A percentile compares a stretch with the other conserved stretches of the same genome.
phyloP scores from a whole-genome alignment of 2,797 vertebrate genomes.

The Amblyopsis hoosieri region DNA sequence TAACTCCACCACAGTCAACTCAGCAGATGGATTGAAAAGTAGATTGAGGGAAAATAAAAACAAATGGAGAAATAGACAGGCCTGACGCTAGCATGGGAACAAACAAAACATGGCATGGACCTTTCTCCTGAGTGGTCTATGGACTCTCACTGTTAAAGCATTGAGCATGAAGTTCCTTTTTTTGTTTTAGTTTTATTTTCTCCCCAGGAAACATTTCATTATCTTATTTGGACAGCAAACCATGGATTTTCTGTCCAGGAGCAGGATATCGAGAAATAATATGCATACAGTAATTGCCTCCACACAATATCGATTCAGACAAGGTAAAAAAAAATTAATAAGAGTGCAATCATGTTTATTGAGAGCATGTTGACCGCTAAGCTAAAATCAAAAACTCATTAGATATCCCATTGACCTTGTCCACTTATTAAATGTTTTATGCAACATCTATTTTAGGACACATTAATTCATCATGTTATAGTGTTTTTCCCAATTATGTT shows the following conservation, averaged over 20 bases:
- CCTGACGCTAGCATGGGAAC: slow-evolving; percentile 39
- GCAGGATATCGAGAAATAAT: slow-evolving; percentile 74
- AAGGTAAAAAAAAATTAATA: slow-evolving; percentile 65
- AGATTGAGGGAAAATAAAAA: slow-evolving; percentile 51
- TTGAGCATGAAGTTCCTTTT: slow-evolving; percentile 14
- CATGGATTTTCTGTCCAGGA: slow-evolving; percentile 73
- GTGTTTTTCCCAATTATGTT: slow-evolving; percentile 40
- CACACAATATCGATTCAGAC: slow-evolving; percentile 72
- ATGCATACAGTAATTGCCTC: slow-evolving; percentile 69
- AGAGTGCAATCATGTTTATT: slow-evolving; percentile 61
- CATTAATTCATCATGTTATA: slow-evolving; percentile 49
- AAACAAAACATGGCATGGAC: slow-evolving; percentile 49
- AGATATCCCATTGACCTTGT: slow-evolving; percentile 72
- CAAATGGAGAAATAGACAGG: slow-evolving; percentile 6
- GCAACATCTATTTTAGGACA: slow-evolving; percentile 36
- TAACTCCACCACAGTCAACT: slow-evolving; percentile 79
- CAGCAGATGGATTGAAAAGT: slow-evolving; percentile 71
- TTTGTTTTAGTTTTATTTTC: slow-evolving; percentile 27
- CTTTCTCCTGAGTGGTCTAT: slow-evolving; percentile 46
- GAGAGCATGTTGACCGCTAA: slow-evolving; percentile 64
- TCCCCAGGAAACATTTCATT: slow-evolving; percentile 59
- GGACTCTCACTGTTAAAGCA: slow-evolving; percentile 20
- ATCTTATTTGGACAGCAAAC: slow-evolving; percentile 58
- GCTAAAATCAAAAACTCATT: slow-evolving; percentile 77
- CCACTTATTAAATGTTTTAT: slow-evolving; percentile 51